Conservation (phyloP, 2,888 invertebrate species). For the Amblyjoppa fuscipennis region DNA sequence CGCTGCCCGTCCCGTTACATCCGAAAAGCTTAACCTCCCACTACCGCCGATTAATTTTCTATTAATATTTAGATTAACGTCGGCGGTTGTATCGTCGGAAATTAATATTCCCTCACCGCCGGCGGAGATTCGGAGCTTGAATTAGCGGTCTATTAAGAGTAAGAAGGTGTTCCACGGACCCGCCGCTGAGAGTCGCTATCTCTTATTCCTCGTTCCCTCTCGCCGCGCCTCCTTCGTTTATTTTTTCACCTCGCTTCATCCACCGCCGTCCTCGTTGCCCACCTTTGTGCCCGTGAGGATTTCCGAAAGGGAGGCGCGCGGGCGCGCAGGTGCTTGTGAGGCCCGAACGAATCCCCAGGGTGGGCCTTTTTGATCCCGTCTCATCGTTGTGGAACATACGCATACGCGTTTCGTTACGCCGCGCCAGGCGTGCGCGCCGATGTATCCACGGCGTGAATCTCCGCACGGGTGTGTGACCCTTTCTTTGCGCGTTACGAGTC, state of each 20-base stretch:
- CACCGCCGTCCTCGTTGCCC: background rate
- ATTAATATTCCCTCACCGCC: constrained; percentile 62
- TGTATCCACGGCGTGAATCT: constrained; percentile 5
- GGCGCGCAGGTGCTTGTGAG: constrained; percentile 48
- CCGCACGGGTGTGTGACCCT: constrained; percentile 5
- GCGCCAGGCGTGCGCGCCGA: constrained; percentile 1
- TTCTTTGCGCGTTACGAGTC: background rate
- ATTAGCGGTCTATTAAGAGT: constrained; percentile 40
- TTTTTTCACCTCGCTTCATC: constrained; percentile 12
- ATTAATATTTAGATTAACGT: constrained; percentile 70
- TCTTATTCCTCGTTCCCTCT: constrained; percentile 27
- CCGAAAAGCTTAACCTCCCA: constrained; percentile 13
- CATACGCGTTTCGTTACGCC: constrained; percentile 42
- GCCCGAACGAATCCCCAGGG: constrained; percentile 39
- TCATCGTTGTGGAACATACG: constrained; percentile 18
- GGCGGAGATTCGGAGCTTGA: constrained; percentile 35
- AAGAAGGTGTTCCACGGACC: constrained; percentile 18
- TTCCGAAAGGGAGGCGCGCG: background rate
- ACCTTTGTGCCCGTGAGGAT: background rate
- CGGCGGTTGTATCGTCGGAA: constrained; percentile 31
- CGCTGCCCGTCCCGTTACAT: constrained; percentile 25
- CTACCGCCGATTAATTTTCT: constrained; percentile 62
- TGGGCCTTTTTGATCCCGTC: constrained; percentile 18
- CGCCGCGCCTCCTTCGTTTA: constrained; percentile 9
- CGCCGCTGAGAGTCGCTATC: constrained; percentile 33